Evolutionary conservation across 1,140 invertebrate species (phyloP), one percentile per base, ranked within the genome.

Genomic region (Microplitis demolitor): DNA sequence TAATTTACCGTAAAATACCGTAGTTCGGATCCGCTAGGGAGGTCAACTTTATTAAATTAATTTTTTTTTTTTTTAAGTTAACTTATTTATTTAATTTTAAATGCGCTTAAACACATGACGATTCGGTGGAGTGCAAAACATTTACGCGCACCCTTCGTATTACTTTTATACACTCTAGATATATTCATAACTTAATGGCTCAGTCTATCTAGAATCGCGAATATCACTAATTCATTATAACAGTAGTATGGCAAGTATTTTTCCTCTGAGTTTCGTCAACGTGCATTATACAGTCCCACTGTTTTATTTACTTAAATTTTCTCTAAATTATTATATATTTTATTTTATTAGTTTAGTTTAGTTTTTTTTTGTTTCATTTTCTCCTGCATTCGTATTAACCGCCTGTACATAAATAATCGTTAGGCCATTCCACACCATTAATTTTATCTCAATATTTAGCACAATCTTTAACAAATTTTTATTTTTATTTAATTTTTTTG

Each of bases 151-250:
- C 51, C 53, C 50, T 56, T 72, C 63, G 51, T 72, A 66, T 66
- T 14, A 4, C 34, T 71, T 71, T 45, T 11, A 45, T 71, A 71
- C 68, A 70, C 53, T 70, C 71, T 76, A 76, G 63, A 45, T 76
- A 76, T 54, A 14, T 14, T 76, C 74, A 72, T 76, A 75, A 71
- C 66, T 73, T 75, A 77, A 71, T 75, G 76, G 73, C 76, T 77
- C 76, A 77, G 76, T 77, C 76, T 77, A 77, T 74, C 76, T 77
- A 77, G 53, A 71, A 77, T 77, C 70, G 76, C 76, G 68, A 71
- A 74, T 77, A 77, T 74, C 76, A 73, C 76, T 77, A 77, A 72
- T 53, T 77, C 69, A 72, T 75, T 24, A 73, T 73, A 77, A 73
- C 60, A 71, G 69, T 74, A 75, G 68, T 74, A 77, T 73, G 76